These are phyloP conservation scores for Dynastes maya DNA, from an alignment of 2,888 invertebrate genomes.

Conservation along the genomic window DNA sequence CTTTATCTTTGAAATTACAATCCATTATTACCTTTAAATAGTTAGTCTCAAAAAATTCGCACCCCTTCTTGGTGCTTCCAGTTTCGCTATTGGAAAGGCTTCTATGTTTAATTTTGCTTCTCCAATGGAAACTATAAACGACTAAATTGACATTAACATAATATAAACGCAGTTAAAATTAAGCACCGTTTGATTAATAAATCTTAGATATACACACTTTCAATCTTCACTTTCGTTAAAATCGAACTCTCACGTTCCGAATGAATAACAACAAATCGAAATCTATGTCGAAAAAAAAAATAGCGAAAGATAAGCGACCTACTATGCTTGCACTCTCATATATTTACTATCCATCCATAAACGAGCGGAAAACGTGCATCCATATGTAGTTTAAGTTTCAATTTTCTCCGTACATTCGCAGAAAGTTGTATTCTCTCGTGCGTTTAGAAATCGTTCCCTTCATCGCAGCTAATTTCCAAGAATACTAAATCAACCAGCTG, in stretches of 20 bases:
- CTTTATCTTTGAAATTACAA: too few species aligned
- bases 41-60: too few species aligned
- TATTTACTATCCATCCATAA: neutral
- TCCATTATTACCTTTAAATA: too few species aligned
- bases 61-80: too few species aligned
- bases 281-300: neutral
- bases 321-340: neutral
- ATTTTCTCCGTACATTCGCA: neutral
- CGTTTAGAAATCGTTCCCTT: slow-evolving; percentile 30
- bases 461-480: slow-evolving; percentile 24
- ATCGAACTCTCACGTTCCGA: neutral
- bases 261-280: neutral
- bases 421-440: slow-evolving; percentile 17
- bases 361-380: neutral
- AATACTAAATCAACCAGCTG: slow-evolving; percentile 16
- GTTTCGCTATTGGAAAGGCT: too few species aligned
- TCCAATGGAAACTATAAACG: too few species aligned
- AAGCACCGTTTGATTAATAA: too few species aligned
- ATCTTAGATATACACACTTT: too few species aligned
- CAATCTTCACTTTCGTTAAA: neutral
- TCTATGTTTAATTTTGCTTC: too few species aligned
- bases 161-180: too few species aligned
- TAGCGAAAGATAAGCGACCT: neutral
- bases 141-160: too few species aligned
- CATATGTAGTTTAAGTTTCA: slow-evolving; percentile 15